Base-by-base conservation (phyloP, 2,888 invertebrate species). In the Drosophila affinis region DNA sequence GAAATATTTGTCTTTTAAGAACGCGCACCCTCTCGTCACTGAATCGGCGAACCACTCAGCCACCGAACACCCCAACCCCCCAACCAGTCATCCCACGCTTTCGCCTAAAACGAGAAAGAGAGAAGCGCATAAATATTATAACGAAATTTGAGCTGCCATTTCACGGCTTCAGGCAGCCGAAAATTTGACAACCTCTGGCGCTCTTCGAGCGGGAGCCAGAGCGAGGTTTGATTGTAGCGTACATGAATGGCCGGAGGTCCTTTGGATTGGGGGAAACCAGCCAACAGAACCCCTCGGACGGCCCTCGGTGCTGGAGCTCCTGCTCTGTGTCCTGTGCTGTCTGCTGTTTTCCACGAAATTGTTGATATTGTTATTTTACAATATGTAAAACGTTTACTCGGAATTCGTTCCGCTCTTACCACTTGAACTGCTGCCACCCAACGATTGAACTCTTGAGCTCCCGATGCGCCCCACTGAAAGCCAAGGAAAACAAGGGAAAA, bases 361-460 rank as follows among this genome's bases (percentile, higher is more conserved):
- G 39, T 44, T 69, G 73, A 71, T 69, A 85, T 85, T 87, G 76
- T 82, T 80, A 72, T 82, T 88, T 77, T 72, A 79, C 71, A 82
- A 86, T 80, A 88, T 88, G 77, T 64, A 77, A 82, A 79, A 69
- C 72, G 77, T 86, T 82, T 86, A 64, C 63, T 49, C 51, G 63
- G 69, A 84, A 84, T 81, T 70, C 51, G 52, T 53, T 14, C 44
- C 44, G 49, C 44, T 49, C 18, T 49, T 32, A 44, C 17, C 27
- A 10, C 9, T 9, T 4, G 39, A 39, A 29, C 21, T 7, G 14
- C 12, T 18, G 1, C 24, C 27, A 10, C 17, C 57, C 53, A 60
- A 49, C 47, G 49, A 45, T 59, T 61, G 18, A 24, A 32, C 59
- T 59, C 46, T 21, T 32, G 10, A 17, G 24, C 45, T 14, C 5